Evolutionary conservation across 2,888 invertebrate species (phyloP).

Genomic region (Lasioglossum marginatum): DNA sequence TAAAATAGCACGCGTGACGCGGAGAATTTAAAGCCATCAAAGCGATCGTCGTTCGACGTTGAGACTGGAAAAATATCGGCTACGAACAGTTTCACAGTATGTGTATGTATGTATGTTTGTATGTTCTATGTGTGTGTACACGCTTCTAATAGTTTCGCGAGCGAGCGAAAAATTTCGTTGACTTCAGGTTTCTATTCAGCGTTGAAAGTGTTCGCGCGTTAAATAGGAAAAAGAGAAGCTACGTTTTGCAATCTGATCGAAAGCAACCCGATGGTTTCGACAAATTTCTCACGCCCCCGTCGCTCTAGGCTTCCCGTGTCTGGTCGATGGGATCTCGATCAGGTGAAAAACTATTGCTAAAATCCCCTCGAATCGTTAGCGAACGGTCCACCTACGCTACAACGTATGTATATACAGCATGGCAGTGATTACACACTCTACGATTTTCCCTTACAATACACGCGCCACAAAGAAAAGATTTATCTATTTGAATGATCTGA

Average conservation of each 20-base stretch:
- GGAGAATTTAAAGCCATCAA: slow-evolving; percentile 51
- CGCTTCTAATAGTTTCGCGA: background rate
- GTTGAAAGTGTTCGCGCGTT: background rate
- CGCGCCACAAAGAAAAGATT: slow-evolving; percentile 24
- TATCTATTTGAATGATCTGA: background rate
- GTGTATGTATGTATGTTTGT: background rate
- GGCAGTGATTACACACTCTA: slow-evolving; percentile 82
- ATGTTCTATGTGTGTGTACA: background rate
- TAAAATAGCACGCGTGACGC: background rate
- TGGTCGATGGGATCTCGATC: slow-evolving; percentile 50
- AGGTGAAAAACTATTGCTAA: slow-evolving; percentile 57
- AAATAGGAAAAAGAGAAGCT: slow-evolving; percentile 16
- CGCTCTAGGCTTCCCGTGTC: slow-evolving; percentile 28
- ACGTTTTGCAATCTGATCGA: slow-evolving; percentile 1
- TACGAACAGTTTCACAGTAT: slow-evolving; percentile 3
- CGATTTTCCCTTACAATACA: slow-evolving; percentile 69
- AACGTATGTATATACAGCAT: slow-evolving; percentile 79
- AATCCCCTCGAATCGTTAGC: slow-evolving; percentile 53
- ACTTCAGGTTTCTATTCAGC: background rate
- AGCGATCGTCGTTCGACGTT: slow-evolving; percentile 35
- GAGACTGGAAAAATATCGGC: slow-evolving; percentile 40
- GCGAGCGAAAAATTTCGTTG: background rate
- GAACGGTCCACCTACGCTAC: slow-evolving; percentile 75
- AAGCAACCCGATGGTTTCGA: background rate
- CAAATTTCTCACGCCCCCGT: background rate